These are phyloP conservation scores for Drepanosiphum platanoidis DNA, from an alignment of 2,888 invertebrate genomes.

Conservation along the genomic window DNA sequence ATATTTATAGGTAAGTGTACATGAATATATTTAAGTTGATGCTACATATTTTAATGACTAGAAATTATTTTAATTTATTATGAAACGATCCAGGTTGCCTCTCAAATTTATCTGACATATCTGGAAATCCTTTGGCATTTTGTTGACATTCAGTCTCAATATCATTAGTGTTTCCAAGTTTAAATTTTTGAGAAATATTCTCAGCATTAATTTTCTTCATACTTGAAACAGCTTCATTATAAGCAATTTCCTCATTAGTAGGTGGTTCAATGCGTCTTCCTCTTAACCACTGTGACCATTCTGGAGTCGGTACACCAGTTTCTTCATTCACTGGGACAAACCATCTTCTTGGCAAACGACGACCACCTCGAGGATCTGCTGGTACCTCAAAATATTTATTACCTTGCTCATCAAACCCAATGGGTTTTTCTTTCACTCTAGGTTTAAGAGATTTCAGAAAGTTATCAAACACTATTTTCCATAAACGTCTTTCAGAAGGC, in stretches of 20 bases:
- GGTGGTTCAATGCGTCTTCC: constrained; percentile 76
- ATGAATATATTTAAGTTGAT: not conserved
- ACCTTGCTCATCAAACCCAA: constrained; percentile 83
- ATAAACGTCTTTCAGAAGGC: constrained; percentile 51
- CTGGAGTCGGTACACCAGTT: constrained; percentile 66
- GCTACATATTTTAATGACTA: not conserved
- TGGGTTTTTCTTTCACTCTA: constrained; percentile 70
- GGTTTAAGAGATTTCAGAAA: constrained; percentile 75
- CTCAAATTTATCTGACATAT: constrained; percentile 45
- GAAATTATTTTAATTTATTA: constrained; percentile 24
- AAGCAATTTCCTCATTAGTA: constrained; percentile 76
- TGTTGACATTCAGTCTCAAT: constrained; percentile 66
- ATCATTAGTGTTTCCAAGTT: constrained; percentile 64
- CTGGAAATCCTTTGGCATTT: constrained; percentile 51
- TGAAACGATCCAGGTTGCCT: constrained; percentile 41
- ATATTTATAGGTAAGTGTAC: no score
- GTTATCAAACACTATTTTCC: constrained; percentile 70
- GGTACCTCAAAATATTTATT: constrained; percentile 85
- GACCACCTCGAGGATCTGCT: constrained; percentile 74
- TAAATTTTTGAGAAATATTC: constrained; percentile 73
- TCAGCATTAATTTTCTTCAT: constrained; percentile 81
- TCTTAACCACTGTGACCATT: constrained; percentile 90
- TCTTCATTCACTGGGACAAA: constrained; percentile 62
- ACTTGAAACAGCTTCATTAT: constrained; percentile 77
- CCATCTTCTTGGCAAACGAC: constrained; percentile 69